A percentile compares a stretch with the other conserved stretches of the same genome.
Evolutionary conservation across 2,888 invertebrate species (phyloP).

Genomic region (Xestia sexstrigata): DNA sequence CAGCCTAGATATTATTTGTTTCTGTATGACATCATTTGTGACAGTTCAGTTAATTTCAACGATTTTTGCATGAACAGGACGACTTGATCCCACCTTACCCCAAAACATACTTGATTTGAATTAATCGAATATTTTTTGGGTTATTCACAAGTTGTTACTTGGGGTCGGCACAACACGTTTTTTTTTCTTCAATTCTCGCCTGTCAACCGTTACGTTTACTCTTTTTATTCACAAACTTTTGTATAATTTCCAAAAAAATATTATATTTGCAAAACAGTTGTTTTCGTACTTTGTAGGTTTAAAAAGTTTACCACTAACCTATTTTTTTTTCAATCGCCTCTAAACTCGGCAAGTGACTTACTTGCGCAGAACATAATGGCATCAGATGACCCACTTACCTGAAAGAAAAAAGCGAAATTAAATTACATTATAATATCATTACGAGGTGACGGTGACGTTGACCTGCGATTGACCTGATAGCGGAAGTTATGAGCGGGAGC

Average conservation of each 20-base stretch:
- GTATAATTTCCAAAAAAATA: neutral
- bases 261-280: neutral
- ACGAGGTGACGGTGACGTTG: conserved; percentile 80
- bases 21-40: neutral
- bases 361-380: conserved; percentile 51
- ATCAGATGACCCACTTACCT: conserved; percentile 85
- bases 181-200: too few relatives aligned
- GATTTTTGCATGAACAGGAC: neutral
- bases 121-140: neutral
- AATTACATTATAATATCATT: conserved; percentile 88
- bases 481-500: conserved; percentile 67
- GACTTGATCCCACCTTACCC: too few relatives aligned
- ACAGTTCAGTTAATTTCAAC: neutral
- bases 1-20: too few relatives aligned
- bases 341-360: conserved; percentile 38
- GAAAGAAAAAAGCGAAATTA: conserved; percentile 83
- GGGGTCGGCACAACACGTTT: too few relatives aligned
- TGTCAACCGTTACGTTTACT: too few relatives aligned
- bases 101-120: neutral
- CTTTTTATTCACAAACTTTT: neutral
- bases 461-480: conserved; percentile 83
- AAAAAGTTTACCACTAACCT: conserved; percentile 17
- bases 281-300: neutral
- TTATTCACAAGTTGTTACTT: too few relatives aligned
- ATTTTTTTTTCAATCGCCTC: conserved; percentile 31